Conservation (phyloP, 2,888 invertebrate species). For the Sphecodes monilicornis region DNA sequence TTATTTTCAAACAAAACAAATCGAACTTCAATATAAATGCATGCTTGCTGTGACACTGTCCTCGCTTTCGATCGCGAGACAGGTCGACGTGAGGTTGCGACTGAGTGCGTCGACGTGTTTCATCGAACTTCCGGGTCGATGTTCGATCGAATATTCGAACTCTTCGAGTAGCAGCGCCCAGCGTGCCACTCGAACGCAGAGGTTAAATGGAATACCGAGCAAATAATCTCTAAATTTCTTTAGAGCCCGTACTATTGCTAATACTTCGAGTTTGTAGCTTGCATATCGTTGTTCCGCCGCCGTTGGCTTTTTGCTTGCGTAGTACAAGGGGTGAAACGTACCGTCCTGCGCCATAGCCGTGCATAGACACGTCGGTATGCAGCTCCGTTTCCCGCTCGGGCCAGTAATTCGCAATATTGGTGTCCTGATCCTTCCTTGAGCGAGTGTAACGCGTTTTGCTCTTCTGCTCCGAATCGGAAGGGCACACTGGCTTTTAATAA, state of each 20-base stretch:
- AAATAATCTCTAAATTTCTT: not conserved
- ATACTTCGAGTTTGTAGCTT: not conserved
- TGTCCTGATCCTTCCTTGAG: too few species aligned
- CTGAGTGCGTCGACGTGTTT: not conserved
- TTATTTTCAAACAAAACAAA: too few species aligned
- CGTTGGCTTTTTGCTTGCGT: not conserved
- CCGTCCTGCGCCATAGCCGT: not conserved
- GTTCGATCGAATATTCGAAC: not conserved
- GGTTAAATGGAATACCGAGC: not conserved
- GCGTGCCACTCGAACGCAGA: not conserved
- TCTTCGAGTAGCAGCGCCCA: not conserved
- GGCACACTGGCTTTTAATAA: constrained; percentile 52
- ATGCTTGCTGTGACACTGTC: not conserved
- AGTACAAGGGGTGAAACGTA: constrained; percentile 62
- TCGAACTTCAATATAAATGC: too few species aligned
- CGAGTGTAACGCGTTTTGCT: not conserved
- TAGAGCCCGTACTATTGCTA: not conserved
- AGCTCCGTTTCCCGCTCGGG: not conserved
- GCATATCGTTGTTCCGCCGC: not conserved
- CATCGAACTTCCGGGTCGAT: not conserved
- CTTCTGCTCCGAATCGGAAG: too few species aligned
- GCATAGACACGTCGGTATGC: not conserved
- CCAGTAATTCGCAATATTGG: not conserved
- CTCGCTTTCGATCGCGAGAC: not conserved
- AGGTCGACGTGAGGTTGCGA: not conserved